Base-by-base conservation (phyloP, 2,888 invertebrate genomes). In the Apamea epomidion region DNA sequence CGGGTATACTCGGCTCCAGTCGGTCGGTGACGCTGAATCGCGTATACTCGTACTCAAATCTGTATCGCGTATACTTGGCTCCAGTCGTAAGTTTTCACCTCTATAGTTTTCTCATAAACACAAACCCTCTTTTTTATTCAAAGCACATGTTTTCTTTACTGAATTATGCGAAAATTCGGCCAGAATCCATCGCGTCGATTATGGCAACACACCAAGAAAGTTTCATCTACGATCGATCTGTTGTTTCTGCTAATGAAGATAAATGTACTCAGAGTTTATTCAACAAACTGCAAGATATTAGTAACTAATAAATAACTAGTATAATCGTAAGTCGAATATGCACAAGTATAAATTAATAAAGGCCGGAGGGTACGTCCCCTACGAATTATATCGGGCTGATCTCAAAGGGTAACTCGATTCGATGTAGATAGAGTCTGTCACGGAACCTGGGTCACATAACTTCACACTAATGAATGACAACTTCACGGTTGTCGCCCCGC, bases 401-500 rank as follows among this genome's bases (percentile, higher is more conserved):
- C 91, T 93, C 91, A 92, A 93, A 92, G 91, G 89, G 88, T 90
- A 89, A 88, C 90, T 88, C 83, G 87, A 89, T 91, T 89, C 90
- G 87, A 87, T 90, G 84, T 90, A 89, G 85, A 91, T 89, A 91
- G 90, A 83, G 80, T 76, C 82, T 88, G 81, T 90, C 88, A 90
- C 87, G 88, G 87, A 87, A 90, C 85, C 72, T 84, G 91, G 90
- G 90, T 91, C 91, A 92, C 92, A 93, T 94, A 93, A 93, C 93
- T 93, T 92, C 90, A 88, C 91, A 89, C 90, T 94, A 94, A 94
- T 94, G 93, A 95, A 95, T 93, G 94, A 94, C 92, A 91, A 93
- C 90, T 93, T 93, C 92, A 91, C 92, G 91, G 89, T 90, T 91
- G 92, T 91, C 92, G 89, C 91, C 90, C 82, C 91, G 88, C 92